A percentile compares a stretch with the other conserved stretches of the same genome.
Evolutionary conservation across 1,140 invertebrate species (phyloP).

Genomic region (Tigriopus japonicus): DNA sequence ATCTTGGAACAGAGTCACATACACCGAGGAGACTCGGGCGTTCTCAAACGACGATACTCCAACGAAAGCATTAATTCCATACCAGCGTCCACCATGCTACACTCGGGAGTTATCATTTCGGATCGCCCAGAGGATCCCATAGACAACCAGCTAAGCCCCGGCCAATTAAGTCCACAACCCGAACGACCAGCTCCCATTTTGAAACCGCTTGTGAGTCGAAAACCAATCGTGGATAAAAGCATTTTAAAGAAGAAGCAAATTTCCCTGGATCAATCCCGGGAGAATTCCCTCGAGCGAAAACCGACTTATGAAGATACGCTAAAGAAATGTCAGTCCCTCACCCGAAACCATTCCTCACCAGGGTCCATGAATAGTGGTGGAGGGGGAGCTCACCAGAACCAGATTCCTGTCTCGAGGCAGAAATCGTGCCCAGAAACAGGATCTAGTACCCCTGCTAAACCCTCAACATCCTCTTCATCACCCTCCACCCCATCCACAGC

Average conservation of each 20-base stretch:
- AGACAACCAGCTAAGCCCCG: neutral
- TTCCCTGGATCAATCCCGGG: neutral
- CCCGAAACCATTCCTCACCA: slow-evolving; percentile 1
- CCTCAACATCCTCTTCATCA: neutral
- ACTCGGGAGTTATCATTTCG: neutral
- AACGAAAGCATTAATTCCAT: neutral
- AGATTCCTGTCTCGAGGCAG: neutral
- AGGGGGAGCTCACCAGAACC: neutral
- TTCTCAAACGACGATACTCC: neutral
- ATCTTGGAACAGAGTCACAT: neutral
- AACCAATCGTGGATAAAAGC: slow-evolving; percentile 3
- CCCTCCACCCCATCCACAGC: neutral
- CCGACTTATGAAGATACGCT: slow-evolving; percentile 9
- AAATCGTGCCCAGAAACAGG: neutral
- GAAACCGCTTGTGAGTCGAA: neutral
- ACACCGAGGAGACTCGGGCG: neutral
- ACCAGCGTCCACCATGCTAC: neutral
- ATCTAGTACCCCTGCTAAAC: neutral
- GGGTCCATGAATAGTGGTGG: neutral
- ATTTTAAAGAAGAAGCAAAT: neutral
- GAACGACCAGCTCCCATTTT: slow-evolving; percentile 8
- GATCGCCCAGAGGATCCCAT: neutral
- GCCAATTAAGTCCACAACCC: neutral
- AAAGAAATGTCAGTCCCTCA: slow-evolving; percentile 12
- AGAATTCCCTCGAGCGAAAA: neutral